Base-by-base conservation (phyloP, 2,888 invertebrate genomes). In the Biston stratarius region DNA sequence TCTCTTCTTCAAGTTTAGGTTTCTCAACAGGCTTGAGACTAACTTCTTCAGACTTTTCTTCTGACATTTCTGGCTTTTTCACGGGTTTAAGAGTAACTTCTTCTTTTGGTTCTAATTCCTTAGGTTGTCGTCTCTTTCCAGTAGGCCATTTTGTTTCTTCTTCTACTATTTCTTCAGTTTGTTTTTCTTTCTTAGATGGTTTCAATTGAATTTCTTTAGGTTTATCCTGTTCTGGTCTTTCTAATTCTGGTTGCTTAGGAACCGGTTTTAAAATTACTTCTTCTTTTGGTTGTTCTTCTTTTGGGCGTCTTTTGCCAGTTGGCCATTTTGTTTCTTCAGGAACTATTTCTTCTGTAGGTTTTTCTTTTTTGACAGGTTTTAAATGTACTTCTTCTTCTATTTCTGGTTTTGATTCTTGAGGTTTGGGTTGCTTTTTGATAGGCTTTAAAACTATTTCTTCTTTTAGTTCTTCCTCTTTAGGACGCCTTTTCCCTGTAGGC, bases 21-120 rank as follows among this genome's bases (percentile, higher is more conserved):
- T 63, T 67, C n/a, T 83, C 77, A 7, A 75, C 38, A 15, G 80
- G 82, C 58, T 83, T n/a, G n/a, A n/a, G 83, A 14, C 70, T 64
- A 0, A 83, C 74, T 67, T 94, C 93, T 75, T 92, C 49, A 0
- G 11, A 61, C 72, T 6, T 40, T 14, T 64, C 58, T 87, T 94
- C 52, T 89, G 94, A 84, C 67, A 85, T 84, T 9, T 85, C 63
- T 5, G 83, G 72, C 69, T 78, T 82, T 5, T 80, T 79, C 45
- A 90, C 76, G 2, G 95, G 94, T 68, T 95, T 95, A 0, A 95
- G 83, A 40, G 84, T 80, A 0, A 94, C 80, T 64, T 89, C 74
- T 64, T 77, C 77, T n/a, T 83, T 79, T 34, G 83, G 78, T 72
- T 85, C 84, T 71, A 90, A 89, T 75, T 90, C 86, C 57, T 85